Evolutionary conservation across 2,797 vertebrate species (phyloP), one percentile per base, ranked within the genome.

Genomic region (Microctenopoma stevenorrisi): DNA sequence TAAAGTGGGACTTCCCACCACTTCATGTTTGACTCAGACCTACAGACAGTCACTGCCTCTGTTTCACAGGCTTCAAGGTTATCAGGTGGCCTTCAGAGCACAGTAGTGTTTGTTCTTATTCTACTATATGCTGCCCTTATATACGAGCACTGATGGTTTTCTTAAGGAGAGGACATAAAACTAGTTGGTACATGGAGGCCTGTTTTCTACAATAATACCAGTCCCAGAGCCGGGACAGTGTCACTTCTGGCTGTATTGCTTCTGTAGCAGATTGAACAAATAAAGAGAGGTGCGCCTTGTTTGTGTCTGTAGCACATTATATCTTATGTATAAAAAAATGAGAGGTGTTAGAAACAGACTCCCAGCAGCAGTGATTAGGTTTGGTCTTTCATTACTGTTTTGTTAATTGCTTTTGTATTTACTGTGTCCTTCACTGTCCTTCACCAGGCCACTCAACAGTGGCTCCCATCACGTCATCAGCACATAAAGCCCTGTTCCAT

Each of bases 401-500:
- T 35, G 42, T 14, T 15, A 8, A 28, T 25, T 16, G 22, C 33
- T 3, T n/a, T 50, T 6, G 8, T 37, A 11, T 47, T 72, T 0
- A 55, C 25, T 4, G 0, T 64, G 0, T 57, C 46, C 5, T 30
- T 25, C 25, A 1, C 14, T 14, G 40, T 50, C 16, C 25, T 64
- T 38, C 40, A 35, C 0, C 75, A 89, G 86, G 35, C 7, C n/a
- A 55, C 9, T 78, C 79, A 2, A 79, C 86, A 0, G 43, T 3
- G 16, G 64, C 72, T 9, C 81, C 85, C 14, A 6, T 38, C 50
- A 33, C 53, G 0, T 22, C 68, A 2, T 43, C 78, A 1, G 52
- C 75, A 14, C 81, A 62, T 1, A 81, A 42, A 52, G 38, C 73
- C 1, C 84, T 87, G 0, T 78, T 85, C 51, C 76, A 86, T 37